Percentiles rank a stretch among this genome's conserved stretches.
Conservation (phyloP, 2,797 vertebrate species). For the Microcaecilia unicolor region DNA sequence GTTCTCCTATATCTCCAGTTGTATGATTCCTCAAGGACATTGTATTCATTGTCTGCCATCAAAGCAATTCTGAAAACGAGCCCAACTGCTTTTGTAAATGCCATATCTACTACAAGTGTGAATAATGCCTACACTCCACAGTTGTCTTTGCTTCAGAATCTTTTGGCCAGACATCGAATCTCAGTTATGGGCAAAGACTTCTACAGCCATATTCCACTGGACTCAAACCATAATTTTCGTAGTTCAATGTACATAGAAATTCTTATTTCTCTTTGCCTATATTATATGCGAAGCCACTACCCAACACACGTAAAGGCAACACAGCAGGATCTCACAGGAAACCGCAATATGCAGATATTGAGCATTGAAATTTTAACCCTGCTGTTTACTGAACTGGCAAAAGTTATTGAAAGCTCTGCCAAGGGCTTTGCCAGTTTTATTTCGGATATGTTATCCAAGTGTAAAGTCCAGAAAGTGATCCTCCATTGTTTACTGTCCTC, state of each 20-base stretch:
- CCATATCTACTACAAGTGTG: constrained; percentile 94
- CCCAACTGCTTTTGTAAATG: constrained; percentile 86
- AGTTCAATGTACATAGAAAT: constrained; percentile 98
- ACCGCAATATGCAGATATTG: constrained; percentile 96
- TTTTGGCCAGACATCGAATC: constrained; percentile 86
- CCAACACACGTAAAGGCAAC: constrained; percentile 79
- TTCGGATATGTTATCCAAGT: constrained; percentile 90
- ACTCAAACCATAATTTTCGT: constrained; percentile 90
- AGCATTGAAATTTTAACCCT: constrained; percentile 91
- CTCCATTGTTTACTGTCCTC: constrained; percentile 91
- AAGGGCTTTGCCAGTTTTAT: constrained; percentile 97
- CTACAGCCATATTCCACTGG: constrained; percentile 89
- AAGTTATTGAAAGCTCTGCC: constrained; percentile 86
- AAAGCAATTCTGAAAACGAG: constrained; percentile 87
- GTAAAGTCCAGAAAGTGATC: constrained; percentile 96
- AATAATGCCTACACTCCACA: constrained; percentile 95
- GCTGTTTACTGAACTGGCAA: constrained; percentile 83
- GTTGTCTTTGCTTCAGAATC: constrained; percentile 89
- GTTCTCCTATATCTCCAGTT: constrained; percentile 91
- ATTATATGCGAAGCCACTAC: constrained; percentile 92
- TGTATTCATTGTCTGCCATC: constrained; percentile 87
- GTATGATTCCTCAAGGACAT: constrained; percentile 89
- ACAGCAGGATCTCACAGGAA: constrained; percentile 85
- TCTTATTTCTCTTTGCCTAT: constrained; percentile 91
- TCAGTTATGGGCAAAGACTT: constrained; percentile 98